A percentile compares a stretch with the other conserved stretches of the same genome.
Conservation (phyloP, 1,140 invertebrate genomes). For the Heliconius himera region DNA sequence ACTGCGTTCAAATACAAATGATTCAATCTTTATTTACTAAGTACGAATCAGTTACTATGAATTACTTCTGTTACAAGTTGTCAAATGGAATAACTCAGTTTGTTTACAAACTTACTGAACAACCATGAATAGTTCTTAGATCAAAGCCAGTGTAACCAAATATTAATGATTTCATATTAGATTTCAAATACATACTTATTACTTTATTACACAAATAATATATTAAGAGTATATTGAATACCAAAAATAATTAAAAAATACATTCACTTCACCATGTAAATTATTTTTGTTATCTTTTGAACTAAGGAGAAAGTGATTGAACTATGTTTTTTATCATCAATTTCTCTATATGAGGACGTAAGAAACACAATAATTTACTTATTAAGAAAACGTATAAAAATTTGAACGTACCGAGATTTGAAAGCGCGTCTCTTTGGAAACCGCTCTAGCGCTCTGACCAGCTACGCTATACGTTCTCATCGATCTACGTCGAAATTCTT, state of each 20-base stretch:
- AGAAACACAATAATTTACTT: no score
- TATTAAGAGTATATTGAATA: no score
- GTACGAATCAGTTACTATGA: neutral
- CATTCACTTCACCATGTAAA: neutral
- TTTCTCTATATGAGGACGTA: no score
- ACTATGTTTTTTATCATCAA: neutral
- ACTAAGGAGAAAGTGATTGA: neutral
- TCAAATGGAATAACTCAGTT: slow-evolving; percentile 23
- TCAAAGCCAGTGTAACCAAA: slow-evolving; percentile 29
- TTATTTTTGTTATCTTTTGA: neutral
- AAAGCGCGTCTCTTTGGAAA: no score
- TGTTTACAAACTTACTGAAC: slow-evolving; percentile 22
- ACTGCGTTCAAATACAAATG: neutral
- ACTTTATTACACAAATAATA: slow-evolving; percentile 6
- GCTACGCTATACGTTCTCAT: no score
- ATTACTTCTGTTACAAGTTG: slow-evolving; percentile 14
- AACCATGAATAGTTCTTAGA: slow-evolving; percentile 27
- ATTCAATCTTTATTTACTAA: neutral
- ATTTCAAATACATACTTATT: slow-evolving; percentile 9
- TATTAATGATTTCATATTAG: slow-evolving; percentile 20
- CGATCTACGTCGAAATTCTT: no score
- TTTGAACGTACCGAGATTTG: no score
- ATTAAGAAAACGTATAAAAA: no score
- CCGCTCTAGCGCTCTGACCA: no score
- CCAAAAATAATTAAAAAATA: neutral